These are phyloP conservation scores for Pediacus dermestoides DNA, from an alignment of 2,888 invertebrate species.

Conservation along the genomic window DNA sequence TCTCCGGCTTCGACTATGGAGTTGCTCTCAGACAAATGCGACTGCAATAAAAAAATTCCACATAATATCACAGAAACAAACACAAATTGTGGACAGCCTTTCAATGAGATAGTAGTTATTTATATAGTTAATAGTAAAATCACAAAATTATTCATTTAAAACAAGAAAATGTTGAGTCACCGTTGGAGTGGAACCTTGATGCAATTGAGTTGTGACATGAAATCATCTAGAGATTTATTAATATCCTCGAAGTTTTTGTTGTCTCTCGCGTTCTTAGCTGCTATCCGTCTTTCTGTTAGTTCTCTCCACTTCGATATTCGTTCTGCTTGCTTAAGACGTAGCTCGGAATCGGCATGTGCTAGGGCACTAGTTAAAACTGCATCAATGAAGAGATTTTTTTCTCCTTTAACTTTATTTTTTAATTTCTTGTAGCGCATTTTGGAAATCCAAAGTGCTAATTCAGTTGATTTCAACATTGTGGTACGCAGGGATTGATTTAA, in stretches of 20 bases:
- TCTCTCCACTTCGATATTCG: slow-evolving; percentile 58
- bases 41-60: slow-evolving; percentile 49
- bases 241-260: slow-evolving; percentile 53
- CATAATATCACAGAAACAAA: slow-evolving; percentile 46
- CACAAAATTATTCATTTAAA: too few relatives aligned
- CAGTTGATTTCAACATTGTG: slow-evolving; percentile 51
- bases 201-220: slow-evolving; percentile 62
- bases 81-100: slow-evolving; percentile 31
- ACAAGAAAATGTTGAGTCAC: too few relatives aligned
- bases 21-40: slow-evolving; percentile 27
- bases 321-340: slow-evolving; percentile 60
- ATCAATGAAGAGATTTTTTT: slow-evolving; percentile 61
- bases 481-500: too few relatives aligned
- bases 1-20: slow-evolving; percentile 28
- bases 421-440: slow-evolving; percentile 61
- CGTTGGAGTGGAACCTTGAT: slow-evolving; percentile 54
- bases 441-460: slow-evolving; percentile 61
- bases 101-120: slow-evolving; percentile 18
- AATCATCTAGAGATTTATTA: slow-evolving; percentile 58
- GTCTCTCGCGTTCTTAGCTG: too few relatives aligned
- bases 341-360: slow-evolving; percentile 57
- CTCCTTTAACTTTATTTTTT: slow-evolving; percentile 56
- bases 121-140: slow-evolving; percentile 13
- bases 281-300: slow-evolving; percentile 32
- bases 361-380: slow-evolving; percentile 62